These are phyloP conservation scores for Chaenogobius annularis DNA, from an alignment of 2,113 vertebrate genomes.

Conservation along the genomic window DNA sequence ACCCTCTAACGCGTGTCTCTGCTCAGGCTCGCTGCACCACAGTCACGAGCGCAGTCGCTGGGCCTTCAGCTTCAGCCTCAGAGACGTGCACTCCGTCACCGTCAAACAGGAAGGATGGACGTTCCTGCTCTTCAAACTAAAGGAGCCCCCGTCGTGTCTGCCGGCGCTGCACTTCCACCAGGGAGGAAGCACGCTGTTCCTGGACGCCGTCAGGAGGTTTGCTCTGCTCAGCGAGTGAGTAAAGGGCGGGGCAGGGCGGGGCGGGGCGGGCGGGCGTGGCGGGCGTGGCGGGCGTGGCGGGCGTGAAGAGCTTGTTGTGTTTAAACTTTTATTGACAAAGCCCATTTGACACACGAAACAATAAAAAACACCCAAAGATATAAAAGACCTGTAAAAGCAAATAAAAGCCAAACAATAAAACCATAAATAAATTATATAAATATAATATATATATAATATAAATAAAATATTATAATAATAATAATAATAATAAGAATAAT, in stretches of 20 bases:
- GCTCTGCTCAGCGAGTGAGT: conserved; percentile 89
- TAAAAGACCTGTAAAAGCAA: too few species aligned
- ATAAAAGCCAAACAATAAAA: too few species aligned
- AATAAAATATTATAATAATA: too few species aligned
- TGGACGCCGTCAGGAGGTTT: conserved; percentile 87
- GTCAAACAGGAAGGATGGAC: conserved; percentile 91
- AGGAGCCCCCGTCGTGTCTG: conserved; percentile 80
- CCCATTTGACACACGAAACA: too few species aligned
- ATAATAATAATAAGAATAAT: too few species aligned
- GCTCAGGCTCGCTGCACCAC: conserved; percentile 64
- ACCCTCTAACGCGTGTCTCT: not conserved
- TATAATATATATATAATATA: too few species aligned
- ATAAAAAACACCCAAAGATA: too few species aligned
- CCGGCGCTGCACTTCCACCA: conserved; percentile 94
- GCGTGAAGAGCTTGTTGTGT: too few species aligned
- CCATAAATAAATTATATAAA: too few species aligned
- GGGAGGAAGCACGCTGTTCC: conserved; percentile 86
- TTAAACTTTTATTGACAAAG: too few species aligned
- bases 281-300: too few species aligned
- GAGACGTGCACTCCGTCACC: conserved; percentile 87
- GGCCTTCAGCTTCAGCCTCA: conserved; percentile 87
- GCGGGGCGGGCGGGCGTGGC: too few species aligned
- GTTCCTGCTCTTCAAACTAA: conserved; percentile 86
- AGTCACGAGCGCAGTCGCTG: conserved; percentile 81
- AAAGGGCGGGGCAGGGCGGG: not conserved